These are phyloP conservation scores for Anhinga rufa DNA, from an alignment of 2,113 vertebrate genomes.

Conservation along the genomic window DNA sequence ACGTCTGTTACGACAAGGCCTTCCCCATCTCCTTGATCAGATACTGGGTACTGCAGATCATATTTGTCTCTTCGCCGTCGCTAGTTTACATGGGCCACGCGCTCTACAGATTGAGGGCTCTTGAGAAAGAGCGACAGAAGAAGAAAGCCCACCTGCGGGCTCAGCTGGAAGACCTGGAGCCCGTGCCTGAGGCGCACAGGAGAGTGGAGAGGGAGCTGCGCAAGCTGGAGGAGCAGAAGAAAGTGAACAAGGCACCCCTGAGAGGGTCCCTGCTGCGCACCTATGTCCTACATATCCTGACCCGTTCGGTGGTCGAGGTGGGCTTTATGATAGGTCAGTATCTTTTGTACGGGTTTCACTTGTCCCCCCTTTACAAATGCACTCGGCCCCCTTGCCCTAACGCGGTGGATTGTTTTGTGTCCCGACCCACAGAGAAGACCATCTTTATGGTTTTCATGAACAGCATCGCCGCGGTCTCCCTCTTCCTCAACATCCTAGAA, in stretches of 20 bases:
- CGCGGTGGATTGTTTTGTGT: slow-evolving; percentile 92
- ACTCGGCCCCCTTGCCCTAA: slow-evolving; percentile 87
- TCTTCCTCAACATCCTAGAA: slow-evolving; percentile 89
- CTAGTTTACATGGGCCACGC: slow-evolving; percentile 94
- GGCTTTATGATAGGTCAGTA: slow-evolving; percentile 92
- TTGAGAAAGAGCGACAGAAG: slow-evolving; percentile 88
- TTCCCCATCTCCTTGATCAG: slow-evolving; percentile 94
- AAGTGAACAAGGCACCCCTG: slow-evolving; percentile 89
- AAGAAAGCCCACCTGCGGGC: slow-evolving; percentile 82
- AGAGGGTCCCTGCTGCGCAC: slow-evolving; percentile 87
- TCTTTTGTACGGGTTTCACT: slow-evolving; percentile 87
- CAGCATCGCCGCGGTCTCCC: slow-evolving; percentile 86
- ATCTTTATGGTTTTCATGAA: slow-evolving; percentile 97
- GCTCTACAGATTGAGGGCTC: slow-evolving; percentile 82
- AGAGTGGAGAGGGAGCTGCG: slow-evolving; percentile 84
- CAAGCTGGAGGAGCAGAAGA: slow-evolving; percentile 90
- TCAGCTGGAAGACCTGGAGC: slow-evolving; percentile 81
- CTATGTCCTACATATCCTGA: slow-evolving; percentile 92
- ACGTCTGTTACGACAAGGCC: slow-evolving; percentile 90
- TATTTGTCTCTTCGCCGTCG: slow-evolving; percentile 93
- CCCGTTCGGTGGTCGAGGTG: slow-evolving; percentile 88
- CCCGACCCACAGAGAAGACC: slow-evolving; percentile 92
- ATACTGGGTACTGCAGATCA: slow-evolving; percentile 95
- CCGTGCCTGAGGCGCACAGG: slow-evolving; percentile 78
- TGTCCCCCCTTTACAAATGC: slow-evolving; percentile 89